These are phyloP conservation scores for Arrhopalites spinosus DNA, from an alignment of 2,888 invertebrate genomes.

Conservation along the genomic window DNA sequence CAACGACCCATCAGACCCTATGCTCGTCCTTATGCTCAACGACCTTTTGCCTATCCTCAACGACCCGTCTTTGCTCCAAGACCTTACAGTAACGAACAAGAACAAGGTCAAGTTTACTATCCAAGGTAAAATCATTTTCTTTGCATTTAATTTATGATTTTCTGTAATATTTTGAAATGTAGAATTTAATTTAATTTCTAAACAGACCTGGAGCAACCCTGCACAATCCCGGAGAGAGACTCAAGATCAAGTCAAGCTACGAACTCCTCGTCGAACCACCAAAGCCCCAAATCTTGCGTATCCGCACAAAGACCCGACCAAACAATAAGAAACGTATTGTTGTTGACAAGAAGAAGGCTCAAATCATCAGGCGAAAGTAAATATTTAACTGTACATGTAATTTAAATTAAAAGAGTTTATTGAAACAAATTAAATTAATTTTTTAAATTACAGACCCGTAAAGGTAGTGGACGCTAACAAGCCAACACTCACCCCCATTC, in stretches of 20 bases:
- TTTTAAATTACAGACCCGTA: conserved; percentile 9
- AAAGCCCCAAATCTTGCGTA: background rate
- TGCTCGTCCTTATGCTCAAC: conserved; percentile 3
- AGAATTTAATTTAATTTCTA: background rate
- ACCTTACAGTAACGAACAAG: conserved; percentile 10
- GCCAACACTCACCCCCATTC: conserved; percentile 7
- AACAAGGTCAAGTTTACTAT: background rate
- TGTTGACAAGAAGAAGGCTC: conserved; percentile 19
- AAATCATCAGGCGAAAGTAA: conserved; percentile 8
- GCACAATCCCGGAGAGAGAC: conserved; percentile 36
- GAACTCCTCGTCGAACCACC: conserved; percentile 31
- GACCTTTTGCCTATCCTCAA: background rate
- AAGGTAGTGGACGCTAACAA: background rate
- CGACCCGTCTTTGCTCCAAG: background rate
- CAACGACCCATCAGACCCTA: background rate
- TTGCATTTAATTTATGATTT: background rate
- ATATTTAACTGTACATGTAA: too few relatives aligned
- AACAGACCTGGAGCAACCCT: conserved; percentile 19
- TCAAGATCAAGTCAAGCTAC: conserved; percentile 37
- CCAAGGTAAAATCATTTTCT: background rate
- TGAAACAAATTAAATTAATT: background rate
- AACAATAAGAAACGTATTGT: conserved; percentile 13
- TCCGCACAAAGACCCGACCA: conserved; percentile 26
- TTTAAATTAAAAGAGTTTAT: too few relatives aligned
- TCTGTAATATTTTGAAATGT: background rate